A percentile compares a stretch with the other conserved stretches of the same genome.
Conservation (phyloP, 2,113 vertebrate genomes). For the Nibea albiflora region DNA sequence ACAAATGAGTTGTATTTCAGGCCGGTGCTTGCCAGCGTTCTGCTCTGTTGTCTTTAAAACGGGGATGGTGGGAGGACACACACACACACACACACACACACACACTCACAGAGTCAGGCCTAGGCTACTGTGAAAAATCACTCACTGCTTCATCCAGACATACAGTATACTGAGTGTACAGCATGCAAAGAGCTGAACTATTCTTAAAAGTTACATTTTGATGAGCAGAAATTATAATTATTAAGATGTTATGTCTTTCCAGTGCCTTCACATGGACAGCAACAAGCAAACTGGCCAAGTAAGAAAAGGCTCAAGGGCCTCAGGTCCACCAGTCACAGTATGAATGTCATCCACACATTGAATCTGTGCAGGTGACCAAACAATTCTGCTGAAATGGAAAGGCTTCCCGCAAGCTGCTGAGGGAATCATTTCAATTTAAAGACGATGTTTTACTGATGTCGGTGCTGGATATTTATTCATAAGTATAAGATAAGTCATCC, state of each 20-base stretch:
- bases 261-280: no score
- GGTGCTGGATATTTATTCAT: not conserved
- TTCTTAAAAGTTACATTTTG: not conserved
- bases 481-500: no score
- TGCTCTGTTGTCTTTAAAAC: slow-evolving; percentile 66
- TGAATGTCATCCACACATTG: no score
- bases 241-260: not conserved
- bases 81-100: slow-evolving; percentile 16
- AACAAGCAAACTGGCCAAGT: not conserved
- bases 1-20: slow-evolving; percentile 71
- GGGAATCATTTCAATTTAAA: not conserved
- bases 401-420: not conserved
- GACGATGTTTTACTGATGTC: not conserved
- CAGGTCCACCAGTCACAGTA: no score
- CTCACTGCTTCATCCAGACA: not conserved
- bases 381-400: not conserved
- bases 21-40: slow-evolving; percentile 55
- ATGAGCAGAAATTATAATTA: not conserved
- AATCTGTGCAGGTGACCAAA: not conserved
- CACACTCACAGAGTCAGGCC: slow-evolving; percentile 7
- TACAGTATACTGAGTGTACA: not conserved
- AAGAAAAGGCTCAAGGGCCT: not conserved
- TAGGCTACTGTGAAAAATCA: not conserved
- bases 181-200: not conserved
- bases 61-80: not conserved